Evolutionary conservation across 53 echinoderm and acorn worm genomes (phyloP).

Genomic region (Paracentrotus lividus): DNA sequence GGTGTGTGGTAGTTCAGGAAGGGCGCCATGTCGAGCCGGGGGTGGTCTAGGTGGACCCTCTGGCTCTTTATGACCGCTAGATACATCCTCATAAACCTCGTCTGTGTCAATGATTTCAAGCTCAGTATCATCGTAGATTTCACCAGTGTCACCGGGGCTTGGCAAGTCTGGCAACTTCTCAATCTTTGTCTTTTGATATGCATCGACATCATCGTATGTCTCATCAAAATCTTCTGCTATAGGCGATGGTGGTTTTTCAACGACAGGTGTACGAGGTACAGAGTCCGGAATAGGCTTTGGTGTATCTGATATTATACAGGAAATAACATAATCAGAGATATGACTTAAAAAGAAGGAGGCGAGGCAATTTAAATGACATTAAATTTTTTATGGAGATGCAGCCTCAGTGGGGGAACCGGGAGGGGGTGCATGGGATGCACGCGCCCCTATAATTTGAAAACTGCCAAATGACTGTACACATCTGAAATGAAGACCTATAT

Average conservation of each 20-base stretch:
- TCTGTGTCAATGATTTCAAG: conserved; percentile 67
- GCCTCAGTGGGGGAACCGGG: no score
- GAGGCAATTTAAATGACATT: no score
- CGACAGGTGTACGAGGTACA: not conserved
- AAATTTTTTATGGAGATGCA: no score
- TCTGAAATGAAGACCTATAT: no score
- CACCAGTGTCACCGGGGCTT: not conserved
- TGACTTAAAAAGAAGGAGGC: not conserved
- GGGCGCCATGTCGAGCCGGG: conserved; percentile 26
- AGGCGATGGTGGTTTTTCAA: conserved; percentile 56
- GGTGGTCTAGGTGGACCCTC: not conserved
- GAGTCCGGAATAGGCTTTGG: conserved; percentile 18
- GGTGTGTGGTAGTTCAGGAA: not conserved
- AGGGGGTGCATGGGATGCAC: no score
- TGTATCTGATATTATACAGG: not conserved
- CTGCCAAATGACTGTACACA: no score
- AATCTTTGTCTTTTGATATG: conserved; percentile 75
- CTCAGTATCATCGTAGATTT: conserved; percentile 55
- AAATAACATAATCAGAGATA: not conserved
- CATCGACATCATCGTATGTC: conserved; percentile 83
- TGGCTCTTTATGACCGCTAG: conserved; percentile 10
- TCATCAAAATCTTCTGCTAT: conserved; percentile 78
- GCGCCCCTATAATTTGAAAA: no score
- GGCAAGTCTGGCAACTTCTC: conserved; percentile 13
- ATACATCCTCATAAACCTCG: conserved; percentile 76